phyloP scores from a whole-genome alignment of 1,140 invertebrate species.

The Mycetomoellerius zeteki region DNA sequence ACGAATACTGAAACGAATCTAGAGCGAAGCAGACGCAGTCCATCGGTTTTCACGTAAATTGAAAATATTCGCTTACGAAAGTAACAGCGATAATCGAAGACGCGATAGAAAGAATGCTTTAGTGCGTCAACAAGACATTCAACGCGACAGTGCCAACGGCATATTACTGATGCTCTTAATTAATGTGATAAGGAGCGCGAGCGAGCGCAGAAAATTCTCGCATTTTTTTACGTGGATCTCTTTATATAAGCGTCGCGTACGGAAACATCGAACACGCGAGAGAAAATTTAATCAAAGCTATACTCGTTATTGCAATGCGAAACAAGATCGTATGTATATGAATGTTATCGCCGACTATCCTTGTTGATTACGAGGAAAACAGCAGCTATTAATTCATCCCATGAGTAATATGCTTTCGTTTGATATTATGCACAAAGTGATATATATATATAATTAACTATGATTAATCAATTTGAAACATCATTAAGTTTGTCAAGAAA shows the following conservation, averaged over 20 bases:
- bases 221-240: conserved; percentile 40
- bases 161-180: conserved; percentile 36
- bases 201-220: conserved; percentile 45
- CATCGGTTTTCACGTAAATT: conserved; percentile 47
- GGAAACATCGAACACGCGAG: conserved; percentile 8
- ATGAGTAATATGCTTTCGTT: conserved; percentile 22
- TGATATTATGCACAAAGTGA: background rate
- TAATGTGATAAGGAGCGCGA: conserved; percentile 45
- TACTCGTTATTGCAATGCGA: background rate
- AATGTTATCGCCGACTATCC: conserved; percentile 5
- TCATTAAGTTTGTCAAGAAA: background rate
- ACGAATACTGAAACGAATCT: conserved; percentile 7
- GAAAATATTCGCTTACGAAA: conserved; percentile 55
- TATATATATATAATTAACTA: background rate
- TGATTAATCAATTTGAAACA: background rate
- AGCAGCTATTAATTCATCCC: conserved; percentile 10
- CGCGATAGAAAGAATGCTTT: conserved; percentile 45
- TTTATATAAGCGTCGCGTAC: conserved; percentile 36
- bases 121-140: conserved; percentile 42
- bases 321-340: background rate
- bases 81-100: conserved; percentile 50
- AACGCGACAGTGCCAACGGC: conserved; percentile 8
- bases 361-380: conserved; percentile 10
- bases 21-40: background rate
- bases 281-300: conserved; percentile 17